phyloP scores from a whole-genome alignment of 2,888 invertebrate genomes.

The Drosophila monieri region DNA sequence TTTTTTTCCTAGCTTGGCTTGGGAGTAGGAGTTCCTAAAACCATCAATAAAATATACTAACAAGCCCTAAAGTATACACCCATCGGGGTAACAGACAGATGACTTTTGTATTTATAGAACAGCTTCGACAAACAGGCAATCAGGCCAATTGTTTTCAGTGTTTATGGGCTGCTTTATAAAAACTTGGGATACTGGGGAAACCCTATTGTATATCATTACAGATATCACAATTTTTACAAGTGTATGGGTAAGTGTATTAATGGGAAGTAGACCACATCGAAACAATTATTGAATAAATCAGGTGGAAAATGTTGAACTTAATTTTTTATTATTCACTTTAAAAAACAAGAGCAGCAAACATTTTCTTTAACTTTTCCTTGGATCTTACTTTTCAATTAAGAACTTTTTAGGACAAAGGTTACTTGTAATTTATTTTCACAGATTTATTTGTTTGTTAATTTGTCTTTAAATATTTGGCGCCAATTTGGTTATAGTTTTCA shows the following conservation, averaged over 20 bases:
- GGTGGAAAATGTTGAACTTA: conserved; percentile 62
- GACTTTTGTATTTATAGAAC: conserved; percentile 26
- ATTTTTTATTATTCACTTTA: not conserved
- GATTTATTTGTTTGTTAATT: conserved; percentile 1
- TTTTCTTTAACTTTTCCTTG: not conserved
- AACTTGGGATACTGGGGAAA: conserved; percentile 8
- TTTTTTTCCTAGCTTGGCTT: not conserved
- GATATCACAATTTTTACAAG: conserved; percentile 17
- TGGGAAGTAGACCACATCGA: conserved; percentile 18
- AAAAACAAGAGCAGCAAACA: conserved; percentile 11
- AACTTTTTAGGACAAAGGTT: not conserved
- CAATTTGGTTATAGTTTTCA: conserved; percentile 45
- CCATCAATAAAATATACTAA: conserved; percentile 1
- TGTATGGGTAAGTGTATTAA: conserved; percentile 12
- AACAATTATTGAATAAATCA: conserved; percentile 57
- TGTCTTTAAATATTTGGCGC: conserved; percentile 43
- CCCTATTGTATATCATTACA: conserved; percentile 22
- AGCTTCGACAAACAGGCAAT: conserved; percentile 34
- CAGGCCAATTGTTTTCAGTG: conserved; percentile 30
- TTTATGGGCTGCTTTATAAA: conserved; percentile 30
- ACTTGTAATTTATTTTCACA: not conserved
- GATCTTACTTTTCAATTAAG: not conserved
- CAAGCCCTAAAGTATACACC: conserved; percentile 2
- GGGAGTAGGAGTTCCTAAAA: not conserved
- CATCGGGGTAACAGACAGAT: not conserved